Evolutionary conservation across 2,888 invertebrate species (phyloP).

Genomic region (Epinotia ramella): DNA sequence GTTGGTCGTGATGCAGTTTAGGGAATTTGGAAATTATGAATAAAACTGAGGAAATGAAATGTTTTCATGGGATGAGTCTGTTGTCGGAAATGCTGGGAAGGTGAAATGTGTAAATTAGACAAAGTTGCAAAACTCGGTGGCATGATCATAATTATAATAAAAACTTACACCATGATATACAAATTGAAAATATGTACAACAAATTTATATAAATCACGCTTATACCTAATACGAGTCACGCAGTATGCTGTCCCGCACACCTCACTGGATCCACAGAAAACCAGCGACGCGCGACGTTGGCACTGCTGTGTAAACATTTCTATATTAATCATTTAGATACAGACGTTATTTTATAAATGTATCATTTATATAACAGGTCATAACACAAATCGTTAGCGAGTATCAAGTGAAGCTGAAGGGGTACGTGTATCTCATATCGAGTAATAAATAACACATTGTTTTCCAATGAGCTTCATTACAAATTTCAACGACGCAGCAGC

Average conservation of each 20-base stretch:
- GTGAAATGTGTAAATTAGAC: conserved; percentile 15
- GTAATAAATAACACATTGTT: conserved; percentile 82
- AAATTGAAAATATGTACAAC: not conserved
- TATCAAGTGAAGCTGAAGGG: conserved; percentile 46
- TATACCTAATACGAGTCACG: too few species aligned
- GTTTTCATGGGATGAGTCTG: not conserved
- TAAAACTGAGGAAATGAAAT: conserved; percentile 10
- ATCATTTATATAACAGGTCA: not conserved
- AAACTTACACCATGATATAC: not conserved
- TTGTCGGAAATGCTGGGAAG: conserved; percentile 3
- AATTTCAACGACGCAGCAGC: conserved; percentile 75
- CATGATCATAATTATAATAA: not conserved
- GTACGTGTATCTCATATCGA: conserved; percentile 54
- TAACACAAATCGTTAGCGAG: conserved; percentile 32
- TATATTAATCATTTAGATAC: too few species aligned
- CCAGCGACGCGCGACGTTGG: too few species aligned
- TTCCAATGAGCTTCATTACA: conserved; percentile 82
- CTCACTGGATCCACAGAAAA: too few species aligned
- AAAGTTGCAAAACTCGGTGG: not conserved
- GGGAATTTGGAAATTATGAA: conserved; percentile 12
- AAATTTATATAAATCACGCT: not conserved
- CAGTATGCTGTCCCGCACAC: too few species aligned
- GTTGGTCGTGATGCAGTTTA: conserved; percentile 1
- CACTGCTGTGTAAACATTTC: too few species aligned
- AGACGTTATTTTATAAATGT: too few species aligned